Percentiles rank a stretch among this genome's conserved stretches.
These are phyloP conservation scores for Drosophila trichaetosa DNA, from an alignment of 2,888 invertebrate species.

Conservation along the genomic window DNA sequence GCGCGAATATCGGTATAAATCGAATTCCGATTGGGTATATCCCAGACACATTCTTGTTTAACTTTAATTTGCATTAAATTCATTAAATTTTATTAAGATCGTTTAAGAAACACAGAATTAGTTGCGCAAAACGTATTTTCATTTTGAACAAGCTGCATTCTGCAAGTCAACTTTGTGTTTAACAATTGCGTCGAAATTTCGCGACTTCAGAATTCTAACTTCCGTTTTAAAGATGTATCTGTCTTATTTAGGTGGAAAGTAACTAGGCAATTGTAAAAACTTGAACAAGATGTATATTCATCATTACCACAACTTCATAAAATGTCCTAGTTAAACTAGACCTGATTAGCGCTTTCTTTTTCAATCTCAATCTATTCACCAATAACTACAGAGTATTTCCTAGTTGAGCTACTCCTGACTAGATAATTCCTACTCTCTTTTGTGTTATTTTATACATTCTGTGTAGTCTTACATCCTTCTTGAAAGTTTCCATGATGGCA, in stretches of 20 bases:
- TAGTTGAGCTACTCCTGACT: neutral
- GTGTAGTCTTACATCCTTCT: conserved; percentile 78
- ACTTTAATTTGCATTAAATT: neutral
- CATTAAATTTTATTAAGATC: neutral
- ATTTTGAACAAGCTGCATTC: neutral
- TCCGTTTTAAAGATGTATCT: neutral
- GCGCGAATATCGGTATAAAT: neutral
- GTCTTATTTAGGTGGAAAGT: neutral
- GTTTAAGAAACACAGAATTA: neutral
- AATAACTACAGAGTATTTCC: neutral
- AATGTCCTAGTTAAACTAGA: too few species aligned
- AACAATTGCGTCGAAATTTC: neutral
- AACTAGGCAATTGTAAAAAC: too few species aligned
- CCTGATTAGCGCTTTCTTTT: too few species aligned
- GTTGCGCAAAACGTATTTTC: too few species aligned
- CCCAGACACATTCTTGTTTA: neutral
- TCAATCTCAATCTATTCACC: too few species aligned
- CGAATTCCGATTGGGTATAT: neutral
- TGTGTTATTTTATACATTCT: conserved; percentile 6
- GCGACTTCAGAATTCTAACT: neutral
- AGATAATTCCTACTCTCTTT: neutral
- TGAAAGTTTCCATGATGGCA: conserved; percentile 82
- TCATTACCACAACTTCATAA: too few species aligned
- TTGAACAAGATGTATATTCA: too few species aligned
- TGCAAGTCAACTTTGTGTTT: neutral